Conservation (phyloP, 1,140 invertebrate genomes). For the Eulimnadia texana region DNA sequence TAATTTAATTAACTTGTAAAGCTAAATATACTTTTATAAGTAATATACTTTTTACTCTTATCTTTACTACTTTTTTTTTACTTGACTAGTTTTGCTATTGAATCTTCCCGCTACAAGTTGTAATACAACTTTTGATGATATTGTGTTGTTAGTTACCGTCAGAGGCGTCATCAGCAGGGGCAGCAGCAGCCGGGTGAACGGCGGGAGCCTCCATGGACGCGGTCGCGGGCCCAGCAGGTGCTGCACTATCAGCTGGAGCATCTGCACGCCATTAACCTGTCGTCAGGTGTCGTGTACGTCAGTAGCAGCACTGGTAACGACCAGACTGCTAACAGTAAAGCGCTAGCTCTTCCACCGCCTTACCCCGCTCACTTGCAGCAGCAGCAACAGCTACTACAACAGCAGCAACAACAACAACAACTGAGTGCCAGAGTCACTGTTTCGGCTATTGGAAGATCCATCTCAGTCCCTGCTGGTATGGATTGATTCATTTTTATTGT, state of each 20-base stretch:
- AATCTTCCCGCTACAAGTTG: no score
- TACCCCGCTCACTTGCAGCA: neutral
- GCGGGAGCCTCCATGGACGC: constrained; percentile 9
- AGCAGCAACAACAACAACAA: constrained; percentile 5
- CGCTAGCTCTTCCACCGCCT: neutral
- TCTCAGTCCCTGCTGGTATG: constrained; percentile 3
- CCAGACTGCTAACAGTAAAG: neutral
- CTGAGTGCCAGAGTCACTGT: constrained; percentile 1
- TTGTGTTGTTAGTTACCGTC: constrained; percentile 3
- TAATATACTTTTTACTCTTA: no score
- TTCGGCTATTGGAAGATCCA: constrained; percentile 3
- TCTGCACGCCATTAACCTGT: constrained; percentile 2
- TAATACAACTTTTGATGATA: no score
- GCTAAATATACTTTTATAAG: no score
- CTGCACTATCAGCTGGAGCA: constrained; percentile 13
- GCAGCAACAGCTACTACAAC: constrained; percentile 2
- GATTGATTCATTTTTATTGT: neutral
- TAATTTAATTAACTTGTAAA: no score
- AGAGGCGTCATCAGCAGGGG: constrained; percentile 6
- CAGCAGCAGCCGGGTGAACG: constrained; percentile 1
- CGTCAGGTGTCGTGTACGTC: constrained; percentile 7
- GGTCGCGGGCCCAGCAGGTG: constrained; percentile 11
- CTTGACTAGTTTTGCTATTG: no score
- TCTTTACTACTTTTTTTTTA: no score
- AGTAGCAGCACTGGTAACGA: neutral